A percentile compares a stretch with the other conserved stretches of the same genome.
These are phyloP conservation scores for Hanleya hanleyi DNA, from an alignment of 2,888 invertebrate genomes.

Conservation along the genomic window DNA sequence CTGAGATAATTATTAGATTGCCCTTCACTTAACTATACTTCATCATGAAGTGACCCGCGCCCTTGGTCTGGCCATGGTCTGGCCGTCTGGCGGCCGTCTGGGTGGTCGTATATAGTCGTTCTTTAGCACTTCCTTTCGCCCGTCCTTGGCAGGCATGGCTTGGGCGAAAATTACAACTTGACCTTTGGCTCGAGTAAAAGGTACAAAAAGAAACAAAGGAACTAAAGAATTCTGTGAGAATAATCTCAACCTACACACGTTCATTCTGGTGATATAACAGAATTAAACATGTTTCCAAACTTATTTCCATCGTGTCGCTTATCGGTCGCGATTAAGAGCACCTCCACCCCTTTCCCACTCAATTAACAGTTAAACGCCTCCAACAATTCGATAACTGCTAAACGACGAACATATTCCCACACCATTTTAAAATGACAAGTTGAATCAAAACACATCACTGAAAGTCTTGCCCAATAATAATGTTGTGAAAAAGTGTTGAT, in stretches of 20 bases:
- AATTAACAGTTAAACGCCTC: too few relatives aligned
- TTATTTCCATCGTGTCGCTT: background rate
- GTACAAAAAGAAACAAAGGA: background rate
- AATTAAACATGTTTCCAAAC: background rate
- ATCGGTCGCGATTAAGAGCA: too few relatives aligned
- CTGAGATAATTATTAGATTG: conserved; percentile 6
- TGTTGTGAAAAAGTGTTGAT: too few relatives aligned
- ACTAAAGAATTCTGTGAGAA: background rate
- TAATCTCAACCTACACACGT: background rate
- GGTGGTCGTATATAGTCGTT: background rate
- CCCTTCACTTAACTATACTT: background rate
- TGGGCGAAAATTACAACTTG: background rate
- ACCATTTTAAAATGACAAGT: too few relatives aligned
- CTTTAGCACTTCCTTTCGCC: background rate
- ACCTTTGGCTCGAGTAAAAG: background rate
- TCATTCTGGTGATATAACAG: background rate
- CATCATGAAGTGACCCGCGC: background rate
- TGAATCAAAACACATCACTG: too few relatives aligned
- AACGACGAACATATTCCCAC: too few relatives aligned
- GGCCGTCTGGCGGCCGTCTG: background rate
- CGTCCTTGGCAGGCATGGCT: too few relatives aligned
- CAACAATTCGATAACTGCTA: too few relatives aligned
- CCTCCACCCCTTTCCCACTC: too few relatives aligned
- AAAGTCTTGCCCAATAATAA: too few relatives aligned
- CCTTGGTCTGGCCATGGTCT: background rate